These are phyloP conservation scores for Physella acuta DNA, from an alignment of 1,140 invertebrate species.

Conservation along the genomic window DNA sequence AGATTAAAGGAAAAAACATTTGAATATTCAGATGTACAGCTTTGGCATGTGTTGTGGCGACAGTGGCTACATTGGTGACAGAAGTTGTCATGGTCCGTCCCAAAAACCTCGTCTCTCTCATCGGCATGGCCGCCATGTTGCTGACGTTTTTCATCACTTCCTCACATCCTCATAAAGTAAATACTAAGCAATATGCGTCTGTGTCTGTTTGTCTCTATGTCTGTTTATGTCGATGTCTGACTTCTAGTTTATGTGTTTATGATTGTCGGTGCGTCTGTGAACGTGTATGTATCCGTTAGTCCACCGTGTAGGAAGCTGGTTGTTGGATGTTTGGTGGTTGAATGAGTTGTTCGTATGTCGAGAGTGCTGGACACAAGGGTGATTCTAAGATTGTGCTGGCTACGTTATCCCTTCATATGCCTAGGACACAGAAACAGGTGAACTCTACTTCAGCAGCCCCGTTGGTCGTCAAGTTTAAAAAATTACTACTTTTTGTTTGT, in stretches of 20 bases:
- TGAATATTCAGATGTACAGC: neutral
- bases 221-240: neutral
- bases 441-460: neutral
- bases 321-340: no score
- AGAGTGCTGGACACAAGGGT: no score
- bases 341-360: no score
- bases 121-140: neutral
- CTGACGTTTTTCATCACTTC: neutral
- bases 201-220: neutral
- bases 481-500: neutral
- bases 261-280: neutral
- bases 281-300: neutral
- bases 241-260: neutral
- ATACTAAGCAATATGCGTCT: neutral
- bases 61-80: neutral
- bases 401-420: neutral
- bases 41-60: neutral
- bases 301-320: neutral
- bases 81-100: constrained; percentile 10
- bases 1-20: neutral
- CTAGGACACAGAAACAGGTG: neutral
- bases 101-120: neutral
- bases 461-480: neutral
- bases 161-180: constrained; percentile 9
- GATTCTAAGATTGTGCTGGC: neutral